phyloP scores from a whole-genome alignment of 2,113 vertebrate genomes.

The Triplophysa rosa region DNA sequence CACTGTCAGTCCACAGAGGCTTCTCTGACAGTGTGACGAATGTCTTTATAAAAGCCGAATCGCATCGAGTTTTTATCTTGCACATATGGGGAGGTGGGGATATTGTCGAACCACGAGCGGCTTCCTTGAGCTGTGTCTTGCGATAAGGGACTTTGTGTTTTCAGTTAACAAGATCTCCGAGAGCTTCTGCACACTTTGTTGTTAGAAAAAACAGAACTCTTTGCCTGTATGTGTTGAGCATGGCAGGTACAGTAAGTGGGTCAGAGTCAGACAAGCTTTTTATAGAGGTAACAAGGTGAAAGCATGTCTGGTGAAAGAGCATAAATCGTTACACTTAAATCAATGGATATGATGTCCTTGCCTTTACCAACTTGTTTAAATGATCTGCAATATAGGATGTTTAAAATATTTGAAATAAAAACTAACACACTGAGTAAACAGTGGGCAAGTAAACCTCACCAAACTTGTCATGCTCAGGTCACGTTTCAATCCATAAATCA shows the following conservation, averaged over 20 bases:
- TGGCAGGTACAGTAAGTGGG: conserved; percentile 1
- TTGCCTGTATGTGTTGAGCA: background rate
- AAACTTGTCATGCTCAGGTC: background rate
- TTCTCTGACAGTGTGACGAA: conserved; percentile 14
- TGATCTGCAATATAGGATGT: background rate
- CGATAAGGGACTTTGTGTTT: conserved; percentile 17
- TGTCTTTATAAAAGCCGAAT: conserved; percentile 19
- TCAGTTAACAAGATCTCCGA: conserved; percentile 11
- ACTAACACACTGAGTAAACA: background rate
- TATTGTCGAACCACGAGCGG: background rate
- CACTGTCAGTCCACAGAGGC: background rate
- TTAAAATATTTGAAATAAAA: background rate
- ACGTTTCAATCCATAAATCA: background rate
- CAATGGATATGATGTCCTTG: background rate
- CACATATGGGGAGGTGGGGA: background rate
- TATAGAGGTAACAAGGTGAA: background rate
- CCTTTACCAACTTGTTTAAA: background rate
- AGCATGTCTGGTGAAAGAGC: background rate
- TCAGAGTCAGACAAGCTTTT: conserved; percentile 13
- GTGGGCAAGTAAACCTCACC: background rate
- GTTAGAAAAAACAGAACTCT: background rate
- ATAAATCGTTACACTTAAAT: background rate
- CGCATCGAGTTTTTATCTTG: background rate
- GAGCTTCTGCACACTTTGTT: background rate
- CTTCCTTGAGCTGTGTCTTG: background rate